These are phyloP conservation scores for Drosophila erecta DNA, from an alignment of 1,140 invertebrate genomes.

Conservation along the genomic window DNA sequence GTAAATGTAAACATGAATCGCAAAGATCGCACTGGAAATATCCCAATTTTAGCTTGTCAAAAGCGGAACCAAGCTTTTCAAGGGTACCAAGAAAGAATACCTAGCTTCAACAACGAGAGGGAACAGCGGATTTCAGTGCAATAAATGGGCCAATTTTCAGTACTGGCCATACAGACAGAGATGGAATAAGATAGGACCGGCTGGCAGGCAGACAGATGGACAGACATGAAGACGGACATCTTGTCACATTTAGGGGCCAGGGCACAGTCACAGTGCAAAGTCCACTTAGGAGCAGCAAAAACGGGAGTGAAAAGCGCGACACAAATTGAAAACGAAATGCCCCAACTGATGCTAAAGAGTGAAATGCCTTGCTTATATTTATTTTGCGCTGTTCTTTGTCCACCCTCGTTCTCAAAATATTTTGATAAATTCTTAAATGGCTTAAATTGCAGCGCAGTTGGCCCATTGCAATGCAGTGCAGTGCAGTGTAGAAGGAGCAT, in stretches of 20 bases:
- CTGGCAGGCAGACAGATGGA: constrained; percentile 9
- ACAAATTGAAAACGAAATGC: constrained; percentile 76
- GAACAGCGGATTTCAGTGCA: constrained; percentile 16
- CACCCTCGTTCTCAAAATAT: constrained; percentile 34
- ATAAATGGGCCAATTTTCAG: constrained; percentile 52
- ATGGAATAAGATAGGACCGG: constrained; percentile 3
- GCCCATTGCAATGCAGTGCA: background rate
- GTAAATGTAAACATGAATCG: no score
- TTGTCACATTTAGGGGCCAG: constrained; percentile 6
- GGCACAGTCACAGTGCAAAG: constrained; percentile 6
- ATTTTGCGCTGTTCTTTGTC: constrained; percentile 10
- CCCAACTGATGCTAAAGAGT: constrained; percentile 45
- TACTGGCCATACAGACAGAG: constrained; percentile 34
- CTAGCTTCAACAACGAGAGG: background rate
- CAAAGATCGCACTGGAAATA: background rate
- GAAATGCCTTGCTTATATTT: constrained; percentile 51
- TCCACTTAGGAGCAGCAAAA: constrained; percentile 55
- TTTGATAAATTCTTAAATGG: constrained; percentile 72
- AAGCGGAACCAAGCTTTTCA: background rate
- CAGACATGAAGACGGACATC: constrained; percentile 24
- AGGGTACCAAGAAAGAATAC: constrained; percentile 13
- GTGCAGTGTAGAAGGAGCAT: background rate
- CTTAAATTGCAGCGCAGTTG: constrained; percentile 46
- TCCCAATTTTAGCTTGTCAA: background rate
- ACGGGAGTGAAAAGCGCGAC: constrained; percentile 51